Percentiles rank a stretch among this genome's conserved stretches.
These are phyloP conservation scores for Artemisiospiza belli DNA, from an alignment of 2,113 vertebrate species.

Conservation along the genomic window DNA sequence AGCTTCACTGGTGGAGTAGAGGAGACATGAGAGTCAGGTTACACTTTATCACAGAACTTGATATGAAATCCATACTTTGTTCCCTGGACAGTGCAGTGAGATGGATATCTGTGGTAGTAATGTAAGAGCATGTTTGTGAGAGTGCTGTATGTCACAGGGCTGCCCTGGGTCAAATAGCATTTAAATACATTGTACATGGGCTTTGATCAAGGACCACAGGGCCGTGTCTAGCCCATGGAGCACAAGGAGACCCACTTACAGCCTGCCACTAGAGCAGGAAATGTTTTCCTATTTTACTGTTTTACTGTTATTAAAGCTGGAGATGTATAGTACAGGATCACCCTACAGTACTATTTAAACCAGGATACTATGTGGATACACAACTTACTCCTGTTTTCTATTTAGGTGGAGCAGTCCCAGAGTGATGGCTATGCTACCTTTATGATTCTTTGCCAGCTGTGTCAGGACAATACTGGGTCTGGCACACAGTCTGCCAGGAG, in stretches of 20 bases:
- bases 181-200: background rate
- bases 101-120: constrained; percentile 1
- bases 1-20: background rate
- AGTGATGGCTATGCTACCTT: background rate
- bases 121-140: constrained; percentile 14
- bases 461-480: fast-evolving
- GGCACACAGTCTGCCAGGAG: background rate
- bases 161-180: background rate
- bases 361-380: background rate
- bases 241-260: background rate
- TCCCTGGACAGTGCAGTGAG: background rate
- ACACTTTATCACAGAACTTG: background rate
- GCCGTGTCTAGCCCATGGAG: background rate
- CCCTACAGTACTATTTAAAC: background rate
- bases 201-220: constrained; percentile 1
- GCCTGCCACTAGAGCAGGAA: background rate
- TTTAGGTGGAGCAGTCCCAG: background rate
- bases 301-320: background rate
- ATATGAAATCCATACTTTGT: background rate
- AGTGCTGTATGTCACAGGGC: background rate
- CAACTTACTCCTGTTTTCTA: background rate
- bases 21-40: background rate
- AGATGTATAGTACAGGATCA: background rate
- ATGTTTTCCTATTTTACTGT: background rate
- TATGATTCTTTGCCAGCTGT: background rate